Percentiles rank a stretch among this genome's conserved stretches.
Conservation (phyloP, 2,888 invertebrate genomes). For the Chloromyia formosa region DNA sequence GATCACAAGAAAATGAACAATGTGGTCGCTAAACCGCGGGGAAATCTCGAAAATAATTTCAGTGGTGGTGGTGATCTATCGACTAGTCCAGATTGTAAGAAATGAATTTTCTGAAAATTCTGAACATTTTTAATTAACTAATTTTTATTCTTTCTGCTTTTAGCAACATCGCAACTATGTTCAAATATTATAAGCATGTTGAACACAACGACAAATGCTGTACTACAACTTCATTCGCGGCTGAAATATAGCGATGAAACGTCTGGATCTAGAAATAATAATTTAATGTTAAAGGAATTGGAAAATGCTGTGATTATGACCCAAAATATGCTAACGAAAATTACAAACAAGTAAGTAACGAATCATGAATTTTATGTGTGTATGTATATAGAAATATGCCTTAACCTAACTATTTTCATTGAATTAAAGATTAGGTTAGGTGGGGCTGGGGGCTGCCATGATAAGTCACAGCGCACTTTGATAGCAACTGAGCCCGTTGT, state of each 20-base stretch:
- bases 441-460: too few relatives aligned
- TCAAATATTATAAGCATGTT: constrained; percentile 69
- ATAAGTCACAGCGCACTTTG: too few relatives aligned
- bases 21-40: constrained; percentile 56
- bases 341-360: constrained; percentile 54
- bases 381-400: neutral
- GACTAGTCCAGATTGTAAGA: constrained; percentile 66
- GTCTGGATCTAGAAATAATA: constrained; percentile 54
- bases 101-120: too few relatives aligned
- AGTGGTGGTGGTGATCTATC: constrained; percentile 32
- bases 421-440: too few relatives aligned
- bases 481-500: too few relatives aligned
- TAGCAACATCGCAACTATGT: constrained; percentile 72
- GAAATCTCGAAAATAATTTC: constrained; percentile 48
- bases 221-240: constrained; percentile 63
- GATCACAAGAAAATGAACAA: constrained; percentile 66
- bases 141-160: constrained; percentile 6
- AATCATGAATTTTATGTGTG: neutral
- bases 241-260: constrained; percentile 61
- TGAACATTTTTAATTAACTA: neutral
- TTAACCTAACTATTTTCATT: neutral
- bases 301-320: constrained; percentile 65
- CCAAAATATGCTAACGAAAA: constrained; percentile 64
- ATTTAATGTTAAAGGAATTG: constrained; percentile 63
- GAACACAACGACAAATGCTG: constrained; percentile 63